phyloP scores from a whole-genome alignment of 2,113 vertebrate genomes.

The Serinus canaria region DNA sequence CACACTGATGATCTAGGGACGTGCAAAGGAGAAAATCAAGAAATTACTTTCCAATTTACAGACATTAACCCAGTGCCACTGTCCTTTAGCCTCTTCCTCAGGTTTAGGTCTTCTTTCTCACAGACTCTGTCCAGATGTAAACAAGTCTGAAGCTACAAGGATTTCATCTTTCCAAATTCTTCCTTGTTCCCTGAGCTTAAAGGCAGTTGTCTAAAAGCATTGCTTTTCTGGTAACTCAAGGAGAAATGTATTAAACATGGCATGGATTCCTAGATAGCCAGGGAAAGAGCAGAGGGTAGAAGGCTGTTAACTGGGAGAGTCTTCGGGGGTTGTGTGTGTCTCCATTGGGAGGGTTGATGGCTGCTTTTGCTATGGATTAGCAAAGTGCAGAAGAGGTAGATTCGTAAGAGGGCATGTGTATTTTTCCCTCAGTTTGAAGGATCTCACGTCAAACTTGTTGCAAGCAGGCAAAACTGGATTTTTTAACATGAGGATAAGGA shows the following conservation, averaged over 20 bases:
- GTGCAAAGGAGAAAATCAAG: neutral
- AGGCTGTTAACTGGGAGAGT: neutral
- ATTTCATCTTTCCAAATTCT: neutral
- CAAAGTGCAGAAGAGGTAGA: neutral
- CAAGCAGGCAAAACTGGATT: neutral
- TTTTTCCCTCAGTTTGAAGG: neutral
- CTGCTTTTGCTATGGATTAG: neutral
- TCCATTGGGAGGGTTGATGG: neutral
- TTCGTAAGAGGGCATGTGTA: neutral
- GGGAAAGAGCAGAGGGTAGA: neutral
- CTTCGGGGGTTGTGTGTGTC: neutral
- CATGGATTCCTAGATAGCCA: neutral
- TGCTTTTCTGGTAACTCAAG: neutral
- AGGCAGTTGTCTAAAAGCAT: neutral
- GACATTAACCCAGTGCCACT: neutral
- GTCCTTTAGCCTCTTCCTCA: neutral
- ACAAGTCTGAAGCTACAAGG: neutral
- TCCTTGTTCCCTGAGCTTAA: neutral
- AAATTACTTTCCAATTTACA: neutral
- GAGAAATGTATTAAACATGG: neutral
- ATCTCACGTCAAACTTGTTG: neutral
- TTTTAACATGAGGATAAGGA: neutral
- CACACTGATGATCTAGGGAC: neutral
- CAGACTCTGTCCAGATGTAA: neutral
- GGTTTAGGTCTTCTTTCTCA: neutral